Base-by-base conservation (phyloP, 2,888 invertebrate species). In the Chaetogeoica ovagalla region DNA sequence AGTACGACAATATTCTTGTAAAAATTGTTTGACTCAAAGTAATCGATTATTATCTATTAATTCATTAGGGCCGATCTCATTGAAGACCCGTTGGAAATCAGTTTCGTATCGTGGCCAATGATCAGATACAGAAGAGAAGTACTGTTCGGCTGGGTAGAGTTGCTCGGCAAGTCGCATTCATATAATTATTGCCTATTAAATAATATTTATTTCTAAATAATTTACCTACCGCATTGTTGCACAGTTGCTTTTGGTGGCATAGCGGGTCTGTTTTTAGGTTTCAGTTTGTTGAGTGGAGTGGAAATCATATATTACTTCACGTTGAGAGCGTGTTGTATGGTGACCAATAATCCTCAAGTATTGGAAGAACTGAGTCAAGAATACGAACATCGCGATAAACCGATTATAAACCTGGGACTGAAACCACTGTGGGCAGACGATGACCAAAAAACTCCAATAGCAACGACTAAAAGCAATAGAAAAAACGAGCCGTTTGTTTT, bases 101-200 rank as follows among this genome's bases (percentile, higher is more conserved):
- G 91, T 85, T 93, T 93, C 85, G 90, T 92, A 0, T 92, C 93
- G 0, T 94, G 93, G 93, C 92, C 92, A 0, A 90, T 91, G 89
- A 91, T 93, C 43, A 89, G 91, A 6, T 94, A 92, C 85, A 93
- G 92, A 85, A 89, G 93, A 52, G 93, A 94, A 86, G 93, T 94
- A 23, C 88, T 93, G 63, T 94, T 94, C 85, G 94, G 94, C 79
- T 93, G 93, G 93, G 92, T 94, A 0, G 94, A 94, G 87, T 88
- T 94, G 73, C 85, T 94, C 65, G 94, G 92, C 91, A 86, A 86
- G 86, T 83, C 37, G 68, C 0, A n/a, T 19, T 55, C 1, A 52
- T 17, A 30, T 17, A 19, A 55, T 30, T 19, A 72, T 17, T 57
- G 39, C 30, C 52, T 0, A n/a, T 71, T 21, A 76, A 37, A 48